Conservation (phyloP, 2,113 vertebrate species). For the Casuarius casuarius region DNA sequence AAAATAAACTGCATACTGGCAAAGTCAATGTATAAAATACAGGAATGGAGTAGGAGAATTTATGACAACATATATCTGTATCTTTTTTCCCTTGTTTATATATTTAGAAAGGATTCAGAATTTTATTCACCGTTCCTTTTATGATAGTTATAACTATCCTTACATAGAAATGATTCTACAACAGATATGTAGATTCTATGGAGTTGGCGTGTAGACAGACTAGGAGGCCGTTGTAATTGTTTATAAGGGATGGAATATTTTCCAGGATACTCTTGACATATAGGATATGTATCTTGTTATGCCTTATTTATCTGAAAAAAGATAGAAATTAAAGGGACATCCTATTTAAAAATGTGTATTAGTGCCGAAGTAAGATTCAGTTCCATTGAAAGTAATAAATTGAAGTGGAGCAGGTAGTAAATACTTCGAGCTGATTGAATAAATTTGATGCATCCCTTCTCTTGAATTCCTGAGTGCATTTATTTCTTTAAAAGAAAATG, state of each 20-base stretch:
- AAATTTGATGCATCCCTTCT: background rate
- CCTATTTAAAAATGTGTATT: background rate
- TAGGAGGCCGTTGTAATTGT: background rate
- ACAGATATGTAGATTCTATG: background rate
- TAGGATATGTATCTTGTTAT: background rate
- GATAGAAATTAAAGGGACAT: background rate
- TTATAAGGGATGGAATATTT: background rate
- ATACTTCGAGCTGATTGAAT: background rate
- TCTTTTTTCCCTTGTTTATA: background rate
- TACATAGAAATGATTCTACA: background rate
- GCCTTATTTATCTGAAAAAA: background rate
- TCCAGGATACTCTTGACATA: background rate
- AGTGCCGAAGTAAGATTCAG: background rate
- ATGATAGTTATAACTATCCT: background rate
- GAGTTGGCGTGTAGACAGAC: background rate
- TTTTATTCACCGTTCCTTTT: background rate
- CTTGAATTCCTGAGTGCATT: background rate
- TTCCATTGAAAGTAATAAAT: background rate
- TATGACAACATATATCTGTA: background rate
- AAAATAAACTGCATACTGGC: slow-evolving; percentile 34
- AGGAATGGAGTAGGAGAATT: background rate
- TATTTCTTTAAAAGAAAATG: background rate
- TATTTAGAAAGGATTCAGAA: background rate
- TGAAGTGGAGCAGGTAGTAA: background rate
- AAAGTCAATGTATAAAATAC: background rate